Evolutionary conservation across 2,113 vertebrate genomes (phyloP), one percentile per base, ranked within the genome.

Genomic region (Pelecanoides urinatrix): DNA sequence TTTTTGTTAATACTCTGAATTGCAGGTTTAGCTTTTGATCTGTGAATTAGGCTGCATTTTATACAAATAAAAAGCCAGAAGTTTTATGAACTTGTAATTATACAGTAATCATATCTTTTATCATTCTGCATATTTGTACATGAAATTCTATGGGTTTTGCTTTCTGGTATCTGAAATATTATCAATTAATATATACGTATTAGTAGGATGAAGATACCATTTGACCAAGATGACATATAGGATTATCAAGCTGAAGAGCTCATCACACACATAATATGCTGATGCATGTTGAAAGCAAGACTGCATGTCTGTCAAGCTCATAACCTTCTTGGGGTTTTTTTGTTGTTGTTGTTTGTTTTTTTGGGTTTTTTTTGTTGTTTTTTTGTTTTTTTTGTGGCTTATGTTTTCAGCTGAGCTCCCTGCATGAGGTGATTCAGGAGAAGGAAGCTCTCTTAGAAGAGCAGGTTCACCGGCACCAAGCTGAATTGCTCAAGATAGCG

Each of bases 381-480:
- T 74, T 30, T 65, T 44, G 44, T 71, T 70, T 42, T 16, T 68
- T 86, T 55, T 96, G 47, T 96, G 94, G n/a, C 26, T 85, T 96
- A 32, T 96, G 23, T 92, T 96, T 97, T 85, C 96, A 99, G 99
- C 91, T 99, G 96, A 96, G 58, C 85, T 97, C 97, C 52, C 98
- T 99, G 88, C 98, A 99, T 96, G 97, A 97, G 53, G 98, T 98
- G 76, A 96, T 99, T 81, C 97, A 94, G 83, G 98, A 99, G 95
- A 99, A 99, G 97, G 99, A 99, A n/a, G 96, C 98, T 55, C 98
- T 98, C 44, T 98, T 99, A 91, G 98, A 99, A 92, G 98, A 99
- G 61, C 99, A 98, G 86, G 97, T 98, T 91, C 98, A 97, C 86
- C 99, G 98, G 95, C 99, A 99, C 42, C 99, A 99, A 93, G 98